Evolutionary conservation across 2,797 vertebrate species (phyloP).

Genomic region (Coranthus polyacanthus): DNA sequence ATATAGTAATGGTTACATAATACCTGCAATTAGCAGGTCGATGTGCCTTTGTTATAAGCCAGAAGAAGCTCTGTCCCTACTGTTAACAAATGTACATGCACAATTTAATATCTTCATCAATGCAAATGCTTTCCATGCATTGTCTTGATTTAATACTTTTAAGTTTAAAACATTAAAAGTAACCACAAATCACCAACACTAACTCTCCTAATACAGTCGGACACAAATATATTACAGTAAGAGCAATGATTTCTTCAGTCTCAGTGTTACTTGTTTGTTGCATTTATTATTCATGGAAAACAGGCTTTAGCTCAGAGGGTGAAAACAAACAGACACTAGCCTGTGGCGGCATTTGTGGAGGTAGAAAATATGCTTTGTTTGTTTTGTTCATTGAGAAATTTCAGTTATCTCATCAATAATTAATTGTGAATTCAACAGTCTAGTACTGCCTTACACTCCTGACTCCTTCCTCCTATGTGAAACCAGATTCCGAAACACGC

Average conservation of each 20-base stretch:
- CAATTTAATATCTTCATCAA: no score
- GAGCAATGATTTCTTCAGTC: background rate
- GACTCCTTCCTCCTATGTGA: constrained; percentile 25
- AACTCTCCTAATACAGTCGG: background rate
- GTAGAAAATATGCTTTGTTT: background rate
- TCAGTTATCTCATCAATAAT: constrained; percentile 26
- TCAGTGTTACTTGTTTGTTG: background rate
- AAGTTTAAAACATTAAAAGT: background rate
- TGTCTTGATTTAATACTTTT: no score
- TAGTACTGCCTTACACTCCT: constrained; percentile 22
- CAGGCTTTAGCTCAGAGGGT: background rate
- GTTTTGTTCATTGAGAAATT: constrained; percentile 14
- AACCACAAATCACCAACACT: background rate
- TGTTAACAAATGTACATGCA: no score
- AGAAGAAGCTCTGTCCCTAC: no score
- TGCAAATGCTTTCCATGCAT: no score
- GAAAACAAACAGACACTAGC: background rate
- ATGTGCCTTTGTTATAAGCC: no score
- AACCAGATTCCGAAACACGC: constrained; percentile 51
- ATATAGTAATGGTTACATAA: background rate
- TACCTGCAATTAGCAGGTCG: no score
- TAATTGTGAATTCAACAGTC: constrained; percentile 21
- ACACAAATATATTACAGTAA: background rate
- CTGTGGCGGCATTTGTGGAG: background rate
- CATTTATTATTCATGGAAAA: constrained; percentile 14